These are phyloP conservation scores for Cosmia trapezina DNA, from an alignment of 2,888 invertebrate genomes.

Conservation along the genomic window DNA sequence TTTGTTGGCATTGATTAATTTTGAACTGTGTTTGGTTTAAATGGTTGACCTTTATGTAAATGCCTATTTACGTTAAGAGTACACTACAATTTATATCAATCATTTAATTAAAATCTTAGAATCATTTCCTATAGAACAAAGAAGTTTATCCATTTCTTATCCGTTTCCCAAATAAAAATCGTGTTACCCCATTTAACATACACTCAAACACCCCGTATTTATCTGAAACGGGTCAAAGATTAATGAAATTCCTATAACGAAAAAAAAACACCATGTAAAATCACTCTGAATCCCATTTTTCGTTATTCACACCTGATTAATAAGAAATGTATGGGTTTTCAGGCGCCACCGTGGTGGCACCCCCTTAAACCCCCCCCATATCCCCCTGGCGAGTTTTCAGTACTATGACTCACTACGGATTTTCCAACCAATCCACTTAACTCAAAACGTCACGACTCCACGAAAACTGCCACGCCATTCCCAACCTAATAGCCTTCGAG, in stretches of 20 bases:
- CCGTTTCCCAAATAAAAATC: constrained; percentile 10
- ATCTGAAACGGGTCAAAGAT: constrained; percentile 25
- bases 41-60: background rate
- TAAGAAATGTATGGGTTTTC: constrained; percentile 60
- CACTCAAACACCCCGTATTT: constrained; percentile 26
- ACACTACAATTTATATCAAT: no score
- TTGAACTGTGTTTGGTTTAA: background rate
- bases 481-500: constrained; percentile 49
- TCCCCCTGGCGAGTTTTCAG: constrained; percentile 50
- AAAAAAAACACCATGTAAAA: constrained; percentile 52
- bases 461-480: constrained; percentile 37
- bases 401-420: constrained; percentile 64
- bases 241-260: constrained; percentile 44
- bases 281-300: constrained; percentile 46
- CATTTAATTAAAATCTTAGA: background rate
- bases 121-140: background rate
- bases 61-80: background rate
- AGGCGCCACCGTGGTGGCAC: constrained; percentile 49
- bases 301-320: constrained; percentile 68
- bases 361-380: constrained; percentile 7
- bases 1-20: constrained; percentile 4
- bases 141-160: background rate
- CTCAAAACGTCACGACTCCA: constrained; percentile 51
- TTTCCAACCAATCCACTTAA: constrained; percentile 52
- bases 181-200: constrained; percentile 11